phyloP scores from a whole-genome alignment of 2,797 vertebrate genomes.

The Helostoma temminkii region DNA sequence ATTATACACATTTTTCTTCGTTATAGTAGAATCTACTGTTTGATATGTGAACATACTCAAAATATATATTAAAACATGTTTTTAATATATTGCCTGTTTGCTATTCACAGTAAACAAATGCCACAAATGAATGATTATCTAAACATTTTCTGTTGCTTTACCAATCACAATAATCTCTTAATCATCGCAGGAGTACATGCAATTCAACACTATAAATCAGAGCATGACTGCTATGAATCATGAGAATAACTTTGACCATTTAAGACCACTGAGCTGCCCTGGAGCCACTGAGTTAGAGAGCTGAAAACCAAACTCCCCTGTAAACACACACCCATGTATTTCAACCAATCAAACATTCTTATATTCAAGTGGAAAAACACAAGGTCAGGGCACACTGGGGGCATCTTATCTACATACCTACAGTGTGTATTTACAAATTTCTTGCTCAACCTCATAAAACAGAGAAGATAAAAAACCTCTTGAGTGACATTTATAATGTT shows the following conservation, averaged over 20 bases:
- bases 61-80: too few species aligned
- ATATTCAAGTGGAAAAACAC: constrained; percentile 13
- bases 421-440: constrained; percentile 14
- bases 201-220: not conserved
- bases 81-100: too few species aligned
- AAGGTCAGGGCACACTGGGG: constrained; percentile 16
- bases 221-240: not conserved
- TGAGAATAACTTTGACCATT: not conserved
- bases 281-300: constrained; percentile 4
- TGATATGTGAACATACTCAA: too few species aligned
- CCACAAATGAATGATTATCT: not conserved
- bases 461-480: constrained; percentile 19
- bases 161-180: not conserved
- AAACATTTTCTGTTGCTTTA: not conserved
- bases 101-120: too few species aligned
- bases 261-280: constrained; percentile 29
- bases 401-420: constrained; percentile 38
- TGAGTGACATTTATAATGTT: not conserved
- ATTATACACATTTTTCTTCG: too few species aligned
- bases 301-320: constrained; percentile 25
- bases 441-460: constrained; percentile 4
- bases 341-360: constrained; percentile 32
- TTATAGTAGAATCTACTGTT: too few species aligned
- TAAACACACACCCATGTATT: constrained; percentile 22
- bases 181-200: not conserved